Evolutionary conservation across 2,797 vertebrate genomes (phyloP).

Genomic region (Platalea minor): DNA sequence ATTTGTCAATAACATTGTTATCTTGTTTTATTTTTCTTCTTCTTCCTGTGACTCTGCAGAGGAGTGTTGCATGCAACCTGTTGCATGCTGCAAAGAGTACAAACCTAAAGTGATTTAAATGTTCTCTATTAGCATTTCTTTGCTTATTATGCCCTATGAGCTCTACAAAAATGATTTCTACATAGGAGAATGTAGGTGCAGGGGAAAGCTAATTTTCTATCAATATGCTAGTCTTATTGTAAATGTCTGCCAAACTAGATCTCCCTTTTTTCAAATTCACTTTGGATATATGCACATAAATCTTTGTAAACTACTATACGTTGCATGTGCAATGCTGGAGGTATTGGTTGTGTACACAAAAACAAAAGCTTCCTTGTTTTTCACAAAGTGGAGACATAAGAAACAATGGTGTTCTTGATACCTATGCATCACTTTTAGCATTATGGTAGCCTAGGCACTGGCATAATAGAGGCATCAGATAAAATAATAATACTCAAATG

Average conservation of each 20-base stretch:
- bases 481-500: slow-evolving; percentile 64
- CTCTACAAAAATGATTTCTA: not conserved
- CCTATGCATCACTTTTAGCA: not conserved
- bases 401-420: not conserved
- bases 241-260: not conserved
- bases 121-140: not conserved
- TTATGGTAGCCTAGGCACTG: not conserved
- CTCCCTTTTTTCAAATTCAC: not conserved
- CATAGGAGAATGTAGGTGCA: not conserved
- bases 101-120: not conserved
- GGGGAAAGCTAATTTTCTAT: not conserved
- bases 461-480: slow-evolving; percentile 33
- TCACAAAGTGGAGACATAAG: not conserved
- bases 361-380: not conserved
- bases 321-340: not conserved
- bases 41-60: not conserved
- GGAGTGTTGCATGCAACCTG: not conserved
- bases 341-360: not conserved
- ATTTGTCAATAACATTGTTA: not conserved
- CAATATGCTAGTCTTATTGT: not conserved
- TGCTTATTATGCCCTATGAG: not conserved
- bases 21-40: not conserved
- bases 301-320: not conserved
- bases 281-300: not conserved
- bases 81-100: not conserved